These are phyloP conservation scores for Poeciliopsis paucimaculata DNA, from an alignment of 2,797 vertebrate species.

Conservation along the genomic window DNA sequence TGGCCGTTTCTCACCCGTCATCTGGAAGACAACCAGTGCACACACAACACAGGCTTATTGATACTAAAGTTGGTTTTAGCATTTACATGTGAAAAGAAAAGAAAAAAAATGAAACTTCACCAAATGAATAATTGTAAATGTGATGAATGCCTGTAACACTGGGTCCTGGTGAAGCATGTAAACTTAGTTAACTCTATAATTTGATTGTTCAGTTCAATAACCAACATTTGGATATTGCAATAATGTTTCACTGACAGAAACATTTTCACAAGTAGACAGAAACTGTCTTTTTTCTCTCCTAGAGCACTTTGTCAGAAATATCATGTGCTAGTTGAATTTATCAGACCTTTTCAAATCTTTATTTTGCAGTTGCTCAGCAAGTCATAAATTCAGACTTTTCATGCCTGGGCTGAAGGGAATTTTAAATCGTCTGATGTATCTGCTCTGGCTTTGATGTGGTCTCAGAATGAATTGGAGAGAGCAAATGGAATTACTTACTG, in stretches of 20 bases:
- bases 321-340: conserved; percentile 58
- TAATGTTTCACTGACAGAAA: conserved; percentile 42
- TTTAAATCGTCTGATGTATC: conserved; percentile 73
- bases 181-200: conserved; percentile 48
- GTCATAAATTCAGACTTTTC: conserved; percentile 72
- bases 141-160: conserved; percentile 34
- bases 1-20: conserved; percentile 94
- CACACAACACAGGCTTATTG: conserved; percentile 57
- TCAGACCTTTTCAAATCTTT: conserved; percentile 70
- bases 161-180: conserved; percentile 43
- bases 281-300: conserved; percentile 11
- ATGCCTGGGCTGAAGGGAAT: conserved; percentile 63
- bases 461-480: conserved; percentile 72
- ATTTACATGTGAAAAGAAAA: background rate
- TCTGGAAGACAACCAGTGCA: conserved; percentile 78
- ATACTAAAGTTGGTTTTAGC: conserved; percentile 27
- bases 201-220: conserved; percentile 34
- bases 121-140: conserved; percentile 23
- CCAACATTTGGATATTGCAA: conserved; percentile 38
- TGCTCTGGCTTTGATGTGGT: conserved; percentile 75
- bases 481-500: conserved; percentile 79
- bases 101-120: background rate
- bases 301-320: conserved; percentile 45
- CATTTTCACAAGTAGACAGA: conserved; percentile 24
- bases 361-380: conserved; percentile 71